phyloP scores from a whole-genome alignment of 2,113 vertebrate species.

The Perognathus longimembris region DNA sequence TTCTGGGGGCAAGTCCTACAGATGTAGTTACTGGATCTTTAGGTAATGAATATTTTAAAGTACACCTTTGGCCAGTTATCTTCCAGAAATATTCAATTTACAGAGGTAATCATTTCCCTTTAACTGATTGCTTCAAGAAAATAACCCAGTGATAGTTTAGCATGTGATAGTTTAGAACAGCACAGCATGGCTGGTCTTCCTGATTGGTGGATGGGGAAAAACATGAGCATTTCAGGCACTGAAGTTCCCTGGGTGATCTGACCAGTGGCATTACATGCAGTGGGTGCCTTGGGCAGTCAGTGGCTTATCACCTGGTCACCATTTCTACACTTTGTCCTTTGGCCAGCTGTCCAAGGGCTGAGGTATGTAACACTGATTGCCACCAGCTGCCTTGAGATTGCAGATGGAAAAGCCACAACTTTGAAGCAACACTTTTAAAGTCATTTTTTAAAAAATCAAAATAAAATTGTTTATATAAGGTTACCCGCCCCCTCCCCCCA shows the following conservation, averaged over 20 bases:
- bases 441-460: slow-evolving; percentile 12
- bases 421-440: not conserved
- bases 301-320: not conserved
- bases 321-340: not conserved
- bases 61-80: slow-evolving; percentile 26
- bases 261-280: not conserved
- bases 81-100: slow-evolving; percentile 27
- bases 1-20: not conserved
- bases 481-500: not conserved
- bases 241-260: not conserved
- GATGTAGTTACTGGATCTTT: not conserved
- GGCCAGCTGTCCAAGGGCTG: not conserved
- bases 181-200: not conserved
- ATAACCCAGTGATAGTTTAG: not conserved
- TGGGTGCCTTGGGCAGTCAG: not conserved
- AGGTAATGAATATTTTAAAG: slow-evolving; percentile 34
- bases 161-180: not conserved
- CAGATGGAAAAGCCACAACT: not conserved
- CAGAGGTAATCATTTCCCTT: not conserved
- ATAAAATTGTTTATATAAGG: not conserved
- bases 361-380: not conserved
- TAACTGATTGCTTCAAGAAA: not conserved
- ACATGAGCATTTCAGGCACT: no score
- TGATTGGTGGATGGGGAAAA: not conserved
- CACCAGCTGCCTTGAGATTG: not conserved